Evolutionary conservation across 1,140 invertebrate genomes (phyloP).

Genomic region (Macrobrachium nipponense): DNA sequence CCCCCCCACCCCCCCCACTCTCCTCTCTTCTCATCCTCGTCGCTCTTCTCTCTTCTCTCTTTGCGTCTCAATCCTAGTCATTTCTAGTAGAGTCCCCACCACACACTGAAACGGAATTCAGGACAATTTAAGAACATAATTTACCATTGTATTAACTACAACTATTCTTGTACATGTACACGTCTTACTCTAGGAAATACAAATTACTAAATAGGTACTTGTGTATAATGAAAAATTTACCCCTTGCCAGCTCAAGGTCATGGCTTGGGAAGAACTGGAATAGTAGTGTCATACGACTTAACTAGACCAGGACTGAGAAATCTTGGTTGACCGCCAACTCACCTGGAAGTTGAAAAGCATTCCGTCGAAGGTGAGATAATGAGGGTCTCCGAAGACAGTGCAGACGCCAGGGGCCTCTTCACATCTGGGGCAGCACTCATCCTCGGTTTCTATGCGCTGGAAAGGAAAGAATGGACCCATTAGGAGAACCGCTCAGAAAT

Average conservation of each 20-base stretch:
- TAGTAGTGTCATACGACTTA: too few species aligned
- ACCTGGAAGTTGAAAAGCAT: constrained; percentile 89
- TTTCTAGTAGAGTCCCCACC: not conserved
- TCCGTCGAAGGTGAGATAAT: constrained; percentile 94
- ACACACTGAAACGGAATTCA: too few species aligned
- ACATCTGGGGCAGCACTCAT: constrained; percentile 88
- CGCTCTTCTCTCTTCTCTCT: not conserved
- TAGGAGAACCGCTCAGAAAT: too few species aligned
- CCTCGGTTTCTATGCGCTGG: constrained; percentile 69
- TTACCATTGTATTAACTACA: too few species aligned
- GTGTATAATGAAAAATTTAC: too few species aligned
- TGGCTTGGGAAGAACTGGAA: too few species aligned
- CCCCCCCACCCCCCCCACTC: not conserved
- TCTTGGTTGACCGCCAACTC: not conserved
- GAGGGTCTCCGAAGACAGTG: constrained; percentile 92
- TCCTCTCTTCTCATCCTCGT: not conserved
- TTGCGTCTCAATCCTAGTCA: not conserved
- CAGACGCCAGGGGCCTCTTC: constrained; percentile 89
- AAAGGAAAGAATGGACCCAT: not conserved
- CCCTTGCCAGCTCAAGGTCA: too few species aligned
- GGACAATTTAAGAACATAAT: too few species aligned
- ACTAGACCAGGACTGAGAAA: too few species aligned
- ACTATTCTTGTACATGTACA: too few species aligned
- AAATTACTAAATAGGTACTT: too few species aligned
- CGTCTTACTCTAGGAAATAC: too few species aligned